phyloP scores from a whole-genome alignment of 2,113 vertebrate species.

The Theristicus caerulescens region DNA sequence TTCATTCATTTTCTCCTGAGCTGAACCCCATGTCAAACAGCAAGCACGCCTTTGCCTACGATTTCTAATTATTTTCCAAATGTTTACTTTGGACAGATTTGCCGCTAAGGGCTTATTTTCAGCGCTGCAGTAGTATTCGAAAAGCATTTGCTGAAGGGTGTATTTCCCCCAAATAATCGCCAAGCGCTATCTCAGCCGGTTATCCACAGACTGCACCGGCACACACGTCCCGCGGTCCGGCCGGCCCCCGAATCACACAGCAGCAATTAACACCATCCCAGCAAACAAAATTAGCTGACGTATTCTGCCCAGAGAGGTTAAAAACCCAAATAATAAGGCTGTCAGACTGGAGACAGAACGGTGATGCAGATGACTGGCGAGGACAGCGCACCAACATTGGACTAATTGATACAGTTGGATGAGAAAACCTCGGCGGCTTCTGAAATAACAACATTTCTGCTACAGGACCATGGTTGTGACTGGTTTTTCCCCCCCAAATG shows the following conservation, averaged over 20 bases:
- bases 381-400: background rate
- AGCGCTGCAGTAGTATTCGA: background rate
- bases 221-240: rapidly evolving
- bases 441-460: background rate
- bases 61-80: constrained; percentile 4
- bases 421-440: background rate
- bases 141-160: background rate
- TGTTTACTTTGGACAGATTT: constrained; percentile 27
- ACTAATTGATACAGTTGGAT: background rate
- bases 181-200: background rate
- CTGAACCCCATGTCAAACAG: background rate
- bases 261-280: background rate
- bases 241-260: background rate
- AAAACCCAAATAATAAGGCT: background rate
- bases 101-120: background rate
- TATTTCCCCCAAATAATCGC: background rate
- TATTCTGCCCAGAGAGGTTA: background rate
- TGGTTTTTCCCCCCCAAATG: background rate
- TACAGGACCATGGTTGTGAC: background rate
- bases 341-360: background rate
- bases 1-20: background rate
- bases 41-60: background rate
- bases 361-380: background rate
- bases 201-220: background rate
- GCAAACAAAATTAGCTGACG: background rate